phyloP scores from a whole-genome alignment of 1,140 invertebrate genomes.

The Cydia fagiglandana region DNA sequence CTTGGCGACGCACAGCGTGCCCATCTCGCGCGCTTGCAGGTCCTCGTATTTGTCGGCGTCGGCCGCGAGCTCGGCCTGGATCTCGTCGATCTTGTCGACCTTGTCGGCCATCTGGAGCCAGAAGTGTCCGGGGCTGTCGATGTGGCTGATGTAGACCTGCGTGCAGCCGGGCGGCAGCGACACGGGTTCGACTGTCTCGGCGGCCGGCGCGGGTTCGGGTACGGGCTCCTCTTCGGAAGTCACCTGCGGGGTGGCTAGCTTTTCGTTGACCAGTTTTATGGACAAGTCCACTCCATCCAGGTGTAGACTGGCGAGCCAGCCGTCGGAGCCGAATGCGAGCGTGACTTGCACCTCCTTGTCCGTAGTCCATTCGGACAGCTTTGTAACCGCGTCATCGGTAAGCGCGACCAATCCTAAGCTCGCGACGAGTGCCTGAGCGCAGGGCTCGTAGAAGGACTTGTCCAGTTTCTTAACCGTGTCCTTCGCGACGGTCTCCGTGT shows the following conservation, averaged over 20 bases:
- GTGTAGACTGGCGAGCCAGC: slow-evolving; percentile 69
- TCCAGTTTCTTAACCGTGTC: slow-evolving; percentile 78
- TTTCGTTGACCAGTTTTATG: slow-evolving; percentile 68
- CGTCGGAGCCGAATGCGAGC: slow-evolving; percentile 59
- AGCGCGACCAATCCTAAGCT: slow-evolving; percentile 61
- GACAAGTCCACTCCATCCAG: slow-evolving; percentile 65
- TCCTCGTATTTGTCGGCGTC: slow-evolving; percentile 72
- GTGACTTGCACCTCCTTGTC: slow-evolving; percentile 72
- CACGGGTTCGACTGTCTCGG: slow-evolving; percentile 48
- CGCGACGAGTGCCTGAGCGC: slow-evolving; percentile 79
- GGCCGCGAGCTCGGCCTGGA: slow-evolving; percentile 82
- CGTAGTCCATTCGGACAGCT: slow-evolving; percentile 63
- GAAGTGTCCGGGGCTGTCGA: slow-evolving; percentile 84
- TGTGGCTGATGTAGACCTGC: slow-evolving; percentile 81
- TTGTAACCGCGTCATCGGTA: slow-evolving; percentile 54
- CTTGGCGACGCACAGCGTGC: slow-evolving; percentile 85
- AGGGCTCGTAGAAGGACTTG: slow-evolving; percentile 77
- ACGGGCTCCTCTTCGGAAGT: slow-evolving; percentile 35
- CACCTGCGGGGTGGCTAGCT: slow-evolving; percentile 59
- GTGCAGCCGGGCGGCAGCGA: slow-evolving; percentile 64
- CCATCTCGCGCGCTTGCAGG: slow-evolving; percentile 80
- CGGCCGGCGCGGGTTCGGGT: slow-evolving; percentile 36
- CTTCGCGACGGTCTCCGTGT: slow-evolving; percentile 81
- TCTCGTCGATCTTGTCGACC: slow-evolving; percentile 73
- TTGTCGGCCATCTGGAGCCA: slow-evolving; percentile 82